Evolutionary conservation across 2,113 vertebrate species (phyloP).

Genomic region (Pseudorectes ferrugineus): DNA sequence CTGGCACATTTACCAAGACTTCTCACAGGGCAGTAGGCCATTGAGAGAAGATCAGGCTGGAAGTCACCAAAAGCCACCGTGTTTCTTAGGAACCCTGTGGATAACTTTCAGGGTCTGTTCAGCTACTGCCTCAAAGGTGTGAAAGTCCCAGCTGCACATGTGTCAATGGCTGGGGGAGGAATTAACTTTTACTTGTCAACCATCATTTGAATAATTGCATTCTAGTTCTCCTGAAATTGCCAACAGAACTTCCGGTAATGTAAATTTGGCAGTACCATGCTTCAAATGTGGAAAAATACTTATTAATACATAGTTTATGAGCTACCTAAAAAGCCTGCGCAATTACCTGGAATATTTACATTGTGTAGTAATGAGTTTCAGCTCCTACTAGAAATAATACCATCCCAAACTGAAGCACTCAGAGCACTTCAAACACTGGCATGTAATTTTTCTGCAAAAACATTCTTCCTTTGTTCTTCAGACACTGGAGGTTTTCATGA

Average conservation of each 20-base stretch:
- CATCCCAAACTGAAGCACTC: not conserved
- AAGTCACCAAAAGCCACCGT: not conserved
- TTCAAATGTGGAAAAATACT: not conserved
- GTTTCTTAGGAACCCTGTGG: not conserved
- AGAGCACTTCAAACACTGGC: not conserved
- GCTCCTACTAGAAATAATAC: not conserved
- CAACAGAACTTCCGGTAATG: not conserved
- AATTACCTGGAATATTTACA: not conserved
- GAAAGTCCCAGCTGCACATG: not conserved
- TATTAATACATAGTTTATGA: not conserved
- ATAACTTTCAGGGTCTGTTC: not conserved
- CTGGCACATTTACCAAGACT: not conserved
- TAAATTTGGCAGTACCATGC: not conserved
- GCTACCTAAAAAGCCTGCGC: not conserved
- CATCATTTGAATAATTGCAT: not conserved
- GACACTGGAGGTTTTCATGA: not conserved
- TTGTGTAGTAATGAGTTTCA: not conserved
- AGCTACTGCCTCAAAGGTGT: not conserved
- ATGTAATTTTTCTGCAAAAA: not conserved
- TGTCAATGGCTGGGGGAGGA: not conserved
- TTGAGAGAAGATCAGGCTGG: not conserved
- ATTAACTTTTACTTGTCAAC: not conserved
- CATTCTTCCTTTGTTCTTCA: not conserved
- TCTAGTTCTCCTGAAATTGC: not conserved
- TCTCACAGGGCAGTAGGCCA: not conserved